These are phyloP conservation scores for Copidosoma floridanum DNA, from an alignment of 1,140 invertebrate genomes.

Conservation along the genomic window DNA sequence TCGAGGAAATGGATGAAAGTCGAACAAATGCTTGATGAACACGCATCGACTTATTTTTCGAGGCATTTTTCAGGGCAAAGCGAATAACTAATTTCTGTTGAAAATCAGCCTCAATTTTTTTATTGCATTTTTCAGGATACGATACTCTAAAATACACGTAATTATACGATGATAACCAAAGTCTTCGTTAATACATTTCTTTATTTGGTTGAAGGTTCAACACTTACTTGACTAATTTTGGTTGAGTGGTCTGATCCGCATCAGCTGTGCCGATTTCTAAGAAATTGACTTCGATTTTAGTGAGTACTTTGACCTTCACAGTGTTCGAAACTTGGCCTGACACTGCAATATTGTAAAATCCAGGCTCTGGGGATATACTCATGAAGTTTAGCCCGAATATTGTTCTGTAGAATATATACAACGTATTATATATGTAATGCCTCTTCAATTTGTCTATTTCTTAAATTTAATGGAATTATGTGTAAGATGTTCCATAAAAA, in stretches of 20 bases:
- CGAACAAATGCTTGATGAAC: conserved; percentile 93
- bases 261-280: conserved; percentile 89
- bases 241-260: conserved; percentile 80
- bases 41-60: conserved; percentile 65
- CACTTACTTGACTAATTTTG: conserved; percentile 69
- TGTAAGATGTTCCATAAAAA: too few relatives aligned
- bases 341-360: conserved; percentile 79
- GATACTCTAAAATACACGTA: conserved; percentile 62
- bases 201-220: background rate
- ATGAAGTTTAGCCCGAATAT: conserved; percentile 79
- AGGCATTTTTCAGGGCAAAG: conserved; percentile 76
- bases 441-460: too few relatives aligned
- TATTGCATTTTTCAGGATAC: conserved; percentile 70
- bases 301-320: conserved; percentile 72
- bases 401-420: conserved; percentile 52
- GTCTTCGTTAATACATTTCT: too few relatives aligned
- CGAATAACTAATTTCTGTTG: conserved; percentile 86
- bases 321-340: conserved; percentile 63
- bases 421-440: too few relatives aligned
- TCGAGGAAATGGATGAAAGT: conserved; percentile 58
- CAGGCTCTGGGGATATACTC: conserved; percentile 75
- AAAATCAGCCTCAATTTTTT: conserved; percentile 76
- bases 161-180: too few relatives aligned
- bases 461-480: too few relatives aligned
- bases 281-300: conserved; percentile 71